These are phyloP conservation scores for Marmota flaviventris DNA, from an alignment of 2,113 vertebrate species.

Conservation along the genomic window DNA sequence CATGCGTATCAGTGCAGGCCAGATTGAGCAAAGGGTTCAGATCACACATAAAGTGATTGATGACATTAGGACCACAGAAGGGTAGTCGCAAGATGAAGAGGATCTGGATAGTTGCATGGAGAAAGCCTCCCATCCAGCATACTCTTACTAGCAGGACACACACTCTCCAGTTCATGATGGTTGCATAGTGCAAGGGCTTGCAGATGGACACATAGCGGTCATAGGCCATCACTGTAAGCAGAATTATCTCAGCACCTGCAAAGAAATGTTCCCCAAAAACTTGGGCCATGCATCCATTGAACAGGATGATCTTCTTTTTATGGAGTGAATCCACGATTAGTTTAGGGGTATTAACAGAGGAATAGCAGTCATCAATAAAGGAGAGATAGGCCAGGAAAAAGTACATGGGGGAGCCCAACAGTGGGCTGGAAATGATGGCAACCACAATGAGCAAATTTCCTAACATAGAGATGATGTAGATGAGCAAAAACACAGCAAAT, in stretches of 20 bases:
- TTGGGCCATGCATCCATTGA: conserved; percentile 76
- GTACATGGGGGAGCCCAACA: conserved; percentile 77
- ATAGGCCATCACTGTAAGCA: conserved; percentile 84
- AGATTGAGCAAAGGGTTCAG: conserved; percentile 71
- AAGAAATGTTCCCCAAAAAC: conserved; percentile 76
- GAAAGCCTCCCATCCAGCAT: conserved; percentile 67
- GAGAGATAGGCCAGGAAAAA: conserved; percentile 81
- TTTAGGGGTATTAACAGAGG: conserved; percentile 79
- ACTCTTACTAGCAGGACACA: conserved; percentile 42
- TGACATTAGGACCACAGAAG: conserved; percentile 81
- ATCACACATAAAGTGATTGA: conserved; percentile 83
- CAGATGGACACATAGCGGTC: conserved; percentile 80
- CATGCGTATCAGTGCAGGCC: conserved; percentile 31
- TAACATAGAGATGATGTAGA: conserved; percentile 70
- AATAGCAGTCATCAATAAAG: conserved; percentile 79
- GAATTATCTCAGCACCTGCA: conserved; percentile 73
- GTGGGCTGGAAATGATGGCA: conserved; percentile 59
- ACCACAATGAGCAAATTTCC: conserved; percentile 68
- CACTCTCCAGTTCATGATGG: conserved; percentile 36
- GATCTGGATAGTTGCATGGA: conserved; percentile 80
- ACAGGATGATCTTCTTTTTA: conserved; percentile 72
- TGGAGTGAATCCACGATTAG: conserved; percentile 73
- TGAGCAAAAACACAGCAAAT: conserved; percentile 77
- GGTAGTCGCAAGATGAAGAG: conserved; percentile 65
- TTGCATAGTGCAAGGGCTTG: conserved; percentile 73